Conservation (phyloP, 2,888 invertebrate species). For the Eudemis profundana region DNA sequence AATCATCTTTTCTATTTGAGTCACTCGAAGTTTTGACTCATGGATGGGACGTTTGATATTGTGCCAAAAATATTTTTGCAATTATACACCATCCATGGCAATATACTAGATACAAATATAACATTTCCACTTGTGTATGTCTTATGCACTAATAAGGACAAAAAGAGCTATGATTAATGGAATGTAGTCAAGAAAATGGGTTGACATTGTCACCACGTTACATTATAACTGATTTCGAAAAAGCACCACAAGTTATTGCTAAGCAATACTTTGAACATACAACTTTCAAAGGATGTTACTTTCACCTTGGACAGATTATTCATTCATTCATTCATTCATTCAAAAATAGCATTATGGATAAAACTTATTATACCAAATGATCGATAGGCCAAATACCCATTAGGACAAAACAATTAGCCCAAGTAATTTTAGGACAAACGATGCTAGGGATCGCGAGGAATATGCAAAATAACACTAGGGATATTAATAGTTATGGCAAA, state of each 20-base stretch:
- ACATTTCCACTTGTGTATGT: not conserved
- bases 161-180: not conserved
- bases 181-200: no score
- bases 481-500: no score
- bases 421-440: no score
- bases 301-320: no score
- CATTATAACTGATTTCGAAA: conserved; percentile 6
- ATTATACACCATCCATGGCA: conserved; percentile 3
- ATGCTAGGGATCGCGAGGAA: no score
- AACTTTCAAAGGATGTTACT: conserved; percentile 3
- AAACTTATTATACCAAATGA: no score
- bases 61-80: conserved; percentile 1
- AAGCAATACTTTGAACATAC: conserved; percentile 4
- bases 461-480: no score
- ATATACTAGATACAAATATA: not conserved
- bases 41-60: conserved; percentile 1
- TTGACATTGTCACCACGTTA: conserved; percentile 4
- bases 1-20: not conserved
- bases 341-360: no score
- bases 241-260: no score
- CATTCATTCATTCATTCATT: no score
- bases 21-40: not conserved
- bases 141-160: conserved; percentile 6
- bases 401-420: no score
- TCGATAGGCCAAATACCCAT: no score